phyloP scores from a whole-genome alignment of 2,113 vertebrate genomes.

The Rynchops niger region DNA sequence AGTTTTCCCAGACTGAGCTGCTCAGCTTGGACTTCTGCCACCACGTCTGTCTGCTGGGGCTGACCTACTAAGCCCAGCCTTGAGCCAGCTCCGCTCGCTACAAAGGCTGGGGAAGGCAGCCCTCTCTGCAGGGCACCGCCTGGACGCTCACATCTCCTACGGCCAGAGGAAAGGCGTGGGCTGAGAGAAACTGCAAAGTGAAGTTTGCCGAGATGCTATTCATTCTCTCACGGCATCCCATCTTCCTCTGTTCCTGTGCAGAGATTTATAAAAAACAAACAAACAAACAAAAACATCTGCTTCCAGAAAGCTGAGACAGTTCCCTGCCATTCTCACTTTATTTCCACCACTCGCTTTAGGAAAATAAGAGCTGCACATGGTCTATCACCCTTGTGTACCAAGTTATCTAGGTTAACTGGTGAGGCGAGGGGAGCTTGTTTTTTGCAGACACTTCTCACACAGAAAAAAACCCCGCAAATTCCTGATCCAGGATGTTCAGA shows the following conservation, averaged over 20 bases:
- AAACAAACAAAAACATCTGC: neutral
- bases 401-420: neutral
- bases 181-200: neutral
- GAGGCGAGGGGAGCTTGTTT: neutral
- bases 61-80: neutral
- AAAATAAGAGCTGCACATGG: neutral
- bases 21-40: neutral
- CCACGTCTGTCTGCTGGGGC: neutral
- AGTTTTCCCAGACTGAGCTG: neutral
- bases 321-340: neutral
- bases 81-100: neutral
- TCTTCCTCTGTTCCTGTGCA: neutral
- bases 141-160: neutral
- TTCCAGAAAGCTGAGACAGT: neutral
- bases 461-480: neutral
- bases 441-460: neutral
- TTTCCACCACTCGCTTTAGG: neutral
- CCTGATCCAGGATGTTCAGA: neutral
- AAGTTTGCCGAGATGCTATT: neutral
- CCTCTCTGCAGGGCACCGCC: neutral
- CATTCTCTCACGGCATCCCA: neutral
- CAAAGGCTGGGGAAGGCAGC: neutral
- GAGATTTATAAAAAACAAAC: neutral
- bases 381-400: neutral
- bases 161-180: neutral